Evolutionary conservation across 2,888 invertebrate species (phyloP), one percentile per base, ranked within the genome.

Genomic region (Portevinia maculata): DNA sequence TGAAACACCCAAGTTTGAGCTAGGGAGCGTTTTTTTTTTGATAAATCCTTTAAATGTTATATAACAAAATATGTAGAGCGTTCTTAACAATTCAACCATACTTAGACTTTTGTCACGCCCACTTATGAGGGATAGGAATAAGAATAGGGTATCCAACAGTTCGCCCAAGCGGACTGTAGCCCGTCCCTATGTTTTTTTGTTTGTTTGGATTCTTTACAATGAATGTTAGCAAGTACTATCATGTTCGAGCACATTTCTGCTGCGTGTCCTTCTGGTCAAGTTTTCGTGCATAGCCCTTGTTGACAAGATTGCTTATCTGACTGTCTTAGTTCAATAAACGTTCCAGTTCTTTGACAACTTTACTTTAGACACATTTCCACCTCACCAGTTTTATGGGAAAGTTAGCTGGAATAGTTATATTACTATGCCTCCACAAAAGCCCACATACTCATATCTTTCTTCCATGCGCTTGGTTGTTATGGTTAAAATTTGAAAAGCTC

Each of bases 321-420:
- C 9, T 15, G 30, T 50, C 9, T n/a, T 21, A n/a, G 0, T 19
- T 21, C n/a, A 9, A 1, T 21, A n/a, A n/a, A 1, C 88, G 59
- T 60, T 89, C 88, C 0, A 89, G 87, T 1, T 89, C 89, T 7
- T 83, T 76, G 5, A 88, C 57, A 8, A 89, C 48, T 59, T 75
- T 86, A 53, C 60, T 71, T 39, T 85, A 85, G 11, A 85, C 34
- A 15, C 55, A 84, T 44, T 44, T 15, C 19, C 73, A 21, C 15
- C 84, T 65, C 28, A 60, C 64, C 11, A 53, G 59, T n/a, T 84
- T 85, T 64, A 78, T 84, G 28, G 52, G 13, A 13, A 30, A 62
- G 28, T 41, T 64, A 24, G 62, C 46, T 7, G 69, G 62, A 13
- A 62, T 17, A 17, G 7, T 48, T 60, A 79, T 37, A 24, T 84